These are phyloP conservation scores for Cybosia mesomella DNA, from an alignment of 2,888 invertebrate genomes.

Conservation along the genomic window DNA sequence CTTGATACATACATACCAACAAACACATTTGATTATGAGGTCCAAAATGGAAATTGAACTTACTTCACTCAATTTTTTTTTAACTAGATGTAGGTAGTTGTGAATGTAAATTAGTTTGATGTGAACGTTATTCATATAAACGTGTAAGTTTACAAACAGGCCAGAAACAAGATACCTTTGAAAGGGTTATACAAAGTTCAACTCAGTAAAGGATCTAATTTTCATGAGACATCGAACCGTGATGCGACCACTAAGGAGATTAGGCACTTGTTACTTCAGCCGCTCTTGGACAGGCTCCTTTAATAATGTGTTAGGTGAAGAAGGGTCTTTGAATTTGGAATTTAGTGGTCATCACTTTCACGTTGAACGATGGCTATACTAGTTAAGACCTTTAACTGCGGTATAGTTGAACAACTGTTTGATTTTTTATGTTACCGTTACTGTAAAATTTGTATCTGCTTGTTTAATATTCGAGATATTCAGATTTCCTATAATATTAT, in stretches of 20 bases:
- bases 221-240: constrained; percentile 73
- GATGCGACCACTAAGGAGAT: constrained; percentile 72
- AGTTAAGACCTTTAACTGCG: constrained; percentile 22
- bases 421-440: background rate
- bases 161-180: constrained; percentile 34
- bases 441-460: background rate
- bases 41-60: background rate
- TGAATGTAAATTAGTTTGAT: background rate
- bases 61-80: background rate
- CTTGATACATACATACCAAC: too few species aligned
- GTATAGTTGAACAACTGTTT: background rate
- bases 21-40: background rate
- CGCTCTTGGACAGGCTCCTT: constrained; percentile 57
- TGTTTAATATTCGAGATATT: background rate
- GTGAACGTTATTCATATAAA: constrained; percentile 8
- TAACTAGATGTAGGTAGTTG: background rate
- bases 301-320: constrained; percentile 60
- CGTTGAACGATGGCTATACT: constrained; percentile 40
- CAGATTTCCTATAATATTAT: too few species aligned
- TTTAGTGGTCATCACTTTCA: constrained; percentile 61
- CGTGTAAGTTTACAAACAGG: constrained; percentile 27
- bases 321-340: constrained; percentile 60
- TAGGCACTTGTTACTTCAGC: constrained; percentile 71
- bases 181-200: constrained; percentile 54
- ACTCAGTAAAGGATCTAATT: constrained; percentile 67